Base-by-base conservation (phyloP, 2,888 invertebrate genomes). In the Eustalomyia histrio region DNA sequence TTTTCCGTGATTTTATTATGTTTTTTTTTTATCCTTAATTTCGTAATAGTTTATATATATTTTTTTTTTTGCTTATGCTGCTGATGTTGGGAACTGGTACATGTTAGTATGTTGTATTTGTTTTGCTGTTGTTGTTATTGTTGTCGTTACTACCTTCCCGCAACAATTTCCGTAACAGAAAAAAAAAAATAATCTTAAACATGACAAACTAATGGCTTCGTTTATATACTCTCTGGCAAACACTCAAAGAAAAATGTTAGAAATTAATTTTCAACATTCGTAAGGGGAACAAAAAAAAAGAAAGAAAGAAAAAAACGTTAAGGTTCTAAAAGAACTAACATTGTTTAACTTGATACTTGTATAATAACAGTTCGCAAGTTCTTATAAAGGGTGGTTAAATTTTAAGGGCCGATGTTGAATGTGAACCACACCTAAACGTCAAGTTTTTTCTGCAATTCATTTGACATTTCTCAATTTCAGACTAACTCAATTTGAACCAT, bases 1-100 rank as follows among this genome's bases (percentile, higher is more conserved):
- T 67, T 74, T 73, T 67, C 74, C 74, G 39, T 74, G 74, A 74
- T 74, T 74, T 67, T 74, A 74, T 67, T 74, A 74, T 29, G 60
- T 60, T 74, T 29, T 24, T 24, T 24, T 24, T 64, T 74, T 67
- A 52, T 67, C 52, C 52, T 74, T 67, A 60, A 67, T 74, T 67
- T 67, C 52, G 67, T 52, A 53, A 74, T 65, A 74, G 65, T 58
- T 65, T 50, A 29, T 1, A 7, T 64, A 7, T 63, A 18, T 29
- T 63, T 9, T 10, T 18, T 17, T 17, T 43, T 8, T 12, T 55
- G 47, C 1, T 43, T n/a, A 2, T 43, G 39, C 21, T n/a, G 43
- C 7, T 12, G 50, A 10, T 12, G 24, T 6, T 33, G 52, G 14
- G 7, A 33, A 4, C 17, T 50, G 24, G n/a, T 47, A 47, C 43